Evolutionary conservation across 53 echinoderm and acorn worm species (phyloP), one percentile per base, ranked within the genome.

Genomic region (Paracentrotus lividus): DNA sequence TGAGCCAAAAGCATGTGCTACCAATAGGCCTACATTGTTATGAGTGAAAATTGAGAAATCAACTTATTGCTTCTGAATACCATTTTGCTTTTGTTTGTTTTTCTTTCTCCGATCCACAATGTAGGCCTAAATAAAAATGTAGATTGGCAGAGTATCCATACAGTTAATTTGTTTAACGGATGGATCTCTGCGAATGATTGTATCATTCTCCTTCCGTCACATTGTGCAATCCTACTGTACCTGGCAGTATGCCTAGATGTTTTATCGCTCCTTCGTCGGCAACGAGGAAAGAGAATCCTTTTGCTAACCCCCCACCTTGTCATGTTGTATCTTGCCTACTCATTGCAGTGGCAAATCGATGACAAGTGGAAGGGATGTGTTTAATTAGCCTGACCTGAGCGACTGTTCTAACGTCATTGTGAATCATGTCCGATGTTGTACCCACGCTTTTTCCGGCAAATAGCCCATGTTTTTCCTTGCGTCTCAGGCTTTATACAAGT

Each of bases 341-440:
- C 90, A 90, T 72, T 72, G 51, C 72, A n/a, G 34, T 56, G 49
- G 89, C 75, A 90, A 75, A 90, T 68, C 75, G 53, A 56, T 92
- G 92, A 92, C 92, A 78, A 92, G 92, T 78, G 12, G 81, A 78
- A 78, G 77, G 92, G 92, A 92, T 77, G 92, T 78, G 81, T 78
- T 92, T 92, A 92, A 92, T 92, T 92, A 92, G 81, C 54, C 61
- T 92, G 92, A 92, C 92, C 81, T 59, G 2, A 77, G 77, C 81
- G 56, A 92, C 92, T 92, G 92, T 42, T 44, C 78, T 44, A 55
- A 54, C 78, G 92, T 78, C 92, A 92, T 57, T 42, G 90, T 90
- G 90, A 90, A 69, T 90, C 90, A 90, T 67, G 75, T 90, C 90
- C 52, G 68, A 90, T 72, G 67, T 42, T 33, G 90, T 49, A 89